phyloP scores from a whole-genome alignment of 2,797 vertebrate species.

The Sternotherus odoratus region DNA sequence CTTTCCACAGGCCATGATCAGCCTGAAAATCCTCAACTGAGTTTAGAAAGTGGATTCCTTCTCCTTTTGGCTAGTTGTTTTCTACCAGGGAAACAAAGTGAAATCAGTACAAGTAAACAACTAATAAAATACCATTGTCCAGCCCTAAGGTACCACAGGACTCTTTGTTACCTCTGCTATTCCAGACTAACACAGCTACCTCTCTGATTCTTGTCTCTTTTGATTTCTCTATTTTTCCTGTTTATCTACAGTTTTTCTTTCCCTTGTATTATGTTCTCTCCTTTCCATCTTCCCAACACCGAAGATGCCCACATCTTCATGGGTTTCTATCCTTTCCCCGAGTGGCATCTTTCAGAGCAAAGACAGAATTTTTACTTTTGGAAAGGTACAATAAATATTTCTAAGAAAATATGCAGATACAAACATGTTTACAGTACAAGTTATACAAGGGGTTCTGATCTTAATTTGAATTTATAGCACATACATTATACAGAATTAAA shows the following conservation, averaged over 20 bases:
- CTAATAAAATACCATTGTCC: background rate
- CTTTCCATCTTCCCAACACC: background rate
- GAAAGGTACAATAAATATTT: slow-evolving; percentile 42
- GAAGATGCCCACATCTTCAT: background rate
- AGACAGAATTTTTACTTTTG: slow-evolving; percentile 58
- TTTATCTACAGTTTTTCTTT: background rate
- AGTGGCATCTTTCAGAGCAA: background rate
- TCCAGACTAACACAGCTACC: no score
- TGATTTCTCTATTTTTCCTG: background rate
- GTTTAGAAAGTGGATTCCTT: background rate
- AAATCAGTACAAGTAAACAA: background rate
- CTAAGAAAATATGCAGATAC: slow-evolving; percentile 26
- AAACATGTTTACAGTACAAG: slow-evolving; percentile 57
- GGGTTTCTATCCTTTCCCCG: background rate
- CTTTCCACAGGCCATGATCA: background rate
- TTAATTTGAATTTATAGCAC: background rate
- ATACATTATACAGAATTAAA: slow-evolving; percentile 31
- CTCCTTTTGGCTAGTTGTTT: background rate
- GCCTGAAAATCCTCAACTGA: accelerated
- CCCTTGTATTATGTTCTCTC: background rate
- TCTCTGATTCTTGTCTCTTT: background rate
- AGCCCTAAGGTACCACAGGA: background rate
- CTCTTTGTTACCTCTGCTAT: no score
- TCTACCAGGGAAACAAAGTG: background rate
- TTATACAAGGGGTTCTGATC: background rate